A percentile compares a stretch with the other conserved stretches of the same genome.
Conservation (phyloP, 2,797 vertebrate genomes). For the Nyctalus aviator region DNA sequence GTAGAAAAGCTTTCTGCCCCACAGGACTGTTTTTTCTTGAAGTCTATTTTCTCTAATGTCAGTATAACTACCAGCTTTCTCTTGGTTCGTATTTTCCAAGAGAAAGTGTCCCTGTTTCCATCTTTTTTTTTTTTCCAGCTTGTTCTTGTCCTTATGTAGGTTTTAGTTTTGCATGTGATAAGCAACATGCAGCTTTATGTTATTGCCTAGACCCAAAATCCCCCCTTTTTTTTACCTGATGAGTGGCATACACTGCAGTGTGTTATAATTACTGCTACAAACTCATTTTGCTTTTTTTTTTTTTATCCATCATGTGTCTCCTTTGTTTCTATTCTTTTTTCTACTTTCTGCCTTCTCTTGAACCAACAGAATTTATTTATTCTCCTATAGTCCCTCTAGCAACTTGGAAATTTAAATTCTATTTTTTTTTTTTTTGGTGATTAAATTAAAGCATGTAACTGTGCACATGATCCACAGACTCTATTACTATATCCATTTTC, state of each 20-base stretch:
- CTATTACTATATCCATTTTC: not conserved
- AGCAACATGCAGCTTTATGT: not conserved
- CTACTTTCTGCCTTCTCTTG: not conserved
- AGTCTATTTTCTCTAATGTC: conserved; percentile 22
- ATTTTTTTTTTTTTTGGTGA: not conserved
- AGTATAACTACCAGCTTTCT: not conserved
- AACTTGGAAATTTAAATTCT: not conserved
- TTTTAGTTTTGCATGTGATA: not conserved
- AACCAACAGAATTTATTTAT: not conserved
- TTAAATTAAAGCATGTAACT: not conserved
- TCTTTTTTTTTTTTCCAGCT: not conserved
- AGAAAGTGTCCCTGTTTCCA: not conserved
- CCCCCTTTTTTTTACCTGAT: not conserved
- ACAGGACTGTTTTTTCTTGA: not conserved
- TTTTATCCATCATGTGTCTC: not conserved
- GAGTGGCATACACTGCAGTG: fast-evolving
- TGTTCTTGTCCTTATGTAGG: not conserved
- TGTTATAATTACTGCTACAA: not conserved
- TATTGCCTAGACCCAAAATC: not conserved
- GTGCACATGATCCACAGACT: fast-evolving
- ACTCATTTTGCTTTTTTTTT: not conserved
- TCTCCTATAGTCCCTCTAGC: not conserved
- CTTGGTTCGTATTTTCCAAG: not conserved
- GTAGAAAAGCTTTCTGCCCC: not conserved
- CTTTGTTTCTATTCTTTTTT: not conserved